Base-by-base conservation (phyloP, 1,140 invertebrate genomes). In the Neodiprion pinetum region DNA sequence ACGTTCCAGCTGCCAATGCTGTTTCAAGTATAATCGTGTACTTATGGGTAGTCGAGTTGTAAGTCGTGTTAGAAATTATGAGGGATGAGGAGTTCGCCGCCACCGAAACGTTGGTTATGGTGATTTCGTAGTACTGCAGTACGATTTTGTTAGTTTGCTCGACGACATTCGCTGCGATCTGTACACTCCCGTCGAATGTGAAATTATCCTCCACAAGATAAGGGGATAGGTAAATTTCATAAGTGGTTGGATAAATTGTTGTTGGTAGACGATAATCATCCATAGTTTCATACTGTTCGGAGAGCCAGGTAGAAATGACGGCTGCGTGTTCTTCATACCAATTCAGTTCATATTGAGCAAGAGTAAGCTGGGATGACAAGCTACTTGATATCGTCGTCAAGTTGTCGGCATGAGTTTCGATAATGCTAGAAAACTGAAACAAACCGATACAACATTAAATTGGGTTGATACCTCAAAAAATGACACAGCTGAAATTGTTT, bases 1-100 rank as follows among this genome's bases (percentile, higher is more conserved):
- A 49, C 4, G 72, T 71, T 5, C 81, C 81, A 3, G 79, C 75
- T 49, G 72, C 48, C 48, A 91, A 78, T 3, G 79, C 72, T 1
- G 70, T 72, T 50, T 76, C 49, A 28, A 90, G 79, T 71, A 84
- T 88, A 0, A 91, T 83, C 75, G 76, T 78, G 40, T 11, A 12
- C 14, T 17, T 17, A 12, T 69, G 21, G 9, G 14, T 17, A 11
- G 40, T 69, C 17, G 67, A 28, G 69, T 17, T 72, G 10, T 50
- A 14, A 75, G 47, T 40, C n/a, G 9, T 47, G 65, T 49, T 70
- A 8, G 12, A 9, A 47, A 67, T 67, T 48, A 47, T 75, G 73
- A 12, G 68, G 14, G 1, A 40, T 9, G 12, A 75, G 47, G 9
- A 49, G 53, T 21, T 67, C 1, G 1, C 76, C 65, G 40, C 17